These are phyloP conservation scores for Artibeus lituratus DNA, from an alignment of 2,797 vertebrate genomes.

Conservation along the genomic window DNA sequence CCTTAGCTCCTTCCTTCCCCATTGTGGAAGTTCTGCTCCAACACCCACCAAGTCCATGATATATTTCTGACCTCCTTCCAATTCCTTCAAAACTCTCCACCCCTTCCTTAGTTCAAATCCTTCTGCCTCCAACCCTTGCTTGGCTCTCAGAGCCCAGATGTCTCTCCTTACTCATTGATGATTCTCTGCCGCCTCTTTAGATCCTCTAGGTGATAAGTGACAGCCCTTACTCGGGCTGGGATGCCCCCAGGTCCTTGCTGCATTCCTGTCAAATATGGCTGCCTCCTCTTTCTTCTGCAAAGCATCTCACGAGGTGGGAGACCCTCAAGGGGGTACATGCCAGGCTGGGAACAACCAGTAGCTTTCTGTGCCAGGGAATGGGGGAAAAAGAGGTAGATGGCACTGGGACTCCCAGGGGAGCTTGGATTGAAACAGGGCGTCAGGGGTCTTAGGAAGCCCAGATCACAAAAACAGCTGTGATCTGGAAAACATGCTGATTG, in stretches of 20 bases:
- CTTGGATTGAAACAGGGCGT: background rate
- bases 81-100: conserved; percentile 30
- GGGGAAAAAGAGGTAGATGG: background rate
- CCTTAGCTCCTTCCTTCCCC: background rate
- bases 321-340: background rate
- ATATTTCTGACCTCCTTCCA: background rate
- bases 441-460: background rate
- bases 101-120: background rate
- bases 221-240: conserved; percentile 50
- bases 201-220: conserved; percentile 72
- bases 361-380: conserved; percentile 17
- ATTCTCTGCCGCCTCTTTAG: conserved; percentile 69
- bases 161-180: conserved; percentile 69
- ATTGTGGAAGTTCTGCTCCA: background rate
- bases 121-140: background rate
- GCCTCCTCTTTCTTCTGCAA: conserved; percentile 66
- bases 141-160: background rate
- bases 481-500: background rate
- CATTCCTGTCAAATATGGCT: background rate
- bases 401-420: background rate
- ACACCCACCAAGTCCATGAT: background rate
- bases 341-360: conserved; percentile 13
- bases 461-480: background rate
- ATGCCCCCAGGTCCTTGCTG: background rate
- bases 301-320: conserved; percentile 72